These are phyloP conservation scores for Micromussa lordhowensis DNA, from an alignment of 92 coral and sea anemone genomes.

Conservation along the genomic window DNA sequence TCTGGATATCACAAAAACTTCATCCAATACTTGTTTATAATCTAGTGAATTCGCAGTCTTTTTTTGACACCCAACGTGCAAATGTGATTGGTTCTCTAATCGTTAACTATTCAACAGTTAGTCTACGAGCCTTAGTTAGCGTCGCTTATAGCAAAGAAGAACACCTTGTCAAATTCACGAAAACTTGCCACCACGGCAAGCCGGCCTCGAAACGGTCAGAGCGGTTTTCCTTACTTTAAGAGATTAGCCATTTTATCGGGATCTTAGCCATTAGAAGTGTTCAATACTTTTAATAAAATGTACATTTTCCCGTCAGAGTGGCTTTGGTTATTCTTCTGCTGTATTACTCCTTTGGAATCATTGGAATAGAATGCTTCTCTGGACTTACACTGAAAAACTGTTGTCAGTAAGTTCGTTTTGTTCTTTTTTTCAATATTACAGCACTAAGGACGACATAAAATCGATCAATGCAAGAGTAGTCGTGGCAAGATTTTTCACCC, in stretches of 20 bases:
- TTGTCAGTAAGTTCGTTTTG: conserved; percentile 77
- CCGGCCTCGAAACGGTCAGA: neutral
- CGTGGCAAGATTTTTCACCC: neutral
- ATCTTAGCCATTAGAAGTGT: too few relatives aligned
- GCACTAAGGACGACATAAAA: neutral
- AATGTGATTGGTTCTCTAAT: too few relatives aligned
- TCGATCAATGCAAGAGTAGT: neutral
- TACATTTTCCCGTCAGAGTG: conserved; percentile 57
- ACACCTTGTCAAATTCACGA: neutral
- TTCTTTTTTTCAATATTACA: neutral
- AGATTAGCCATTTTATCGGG: too few relatives aligned
- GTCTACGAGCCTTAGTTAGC: too few relatives aligned
- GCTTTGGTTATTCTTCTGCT: conserved; percentile 77
- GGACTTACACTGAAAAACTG: conserved; percentile 84
- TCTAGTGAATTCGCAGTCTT: too few relatives aligned
- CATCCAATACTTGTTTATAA: too few relatives aligned
- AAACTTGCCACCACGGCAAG: neutral
- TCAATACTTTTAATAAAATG: neutral
- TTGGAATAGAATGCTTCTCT: conserved; percentile 93
- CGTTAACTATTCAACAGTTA: too few relatives aligned
- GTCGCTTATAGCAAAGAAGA: too few relatives aligned
- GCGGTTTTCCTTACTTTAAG: too few relatives aligned
- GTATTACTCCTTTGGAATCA: conserved; percentile 93
- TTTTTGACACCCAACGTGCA: too few relatives aligned
- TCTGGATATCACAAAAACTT: too few relatives aligned